Base-by-base conservation (phyloP, 2,888 invertebrate genomes). In the Ophion costatus region DNA sequence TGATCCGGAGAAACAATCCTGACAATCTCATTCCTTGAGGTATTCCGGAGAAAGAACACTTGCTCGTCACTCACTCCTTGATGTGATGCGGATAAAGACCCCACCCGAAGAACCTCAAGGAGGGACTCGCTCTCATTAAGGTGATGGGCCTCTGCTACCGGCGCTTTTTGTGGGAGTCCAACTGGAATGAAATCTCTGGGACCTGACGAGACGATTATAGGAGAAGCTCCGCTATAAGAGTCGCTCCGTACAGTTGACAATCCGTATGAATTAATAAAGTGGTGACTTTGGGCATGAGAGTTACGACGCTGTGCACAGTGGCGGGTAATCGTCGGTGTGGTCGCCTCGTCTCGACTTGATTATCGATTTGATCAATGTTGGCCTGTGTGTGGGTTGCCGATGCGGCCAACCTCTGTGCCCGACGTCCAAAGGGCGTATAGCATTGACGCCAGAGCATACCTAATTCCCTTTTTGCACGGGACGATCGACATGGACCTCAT, bases 321-420 rank as follows among this genome's bases (percentile, higher is more conserved):
- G 57, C 20, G 42, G 75, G 75, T 80, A 80, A 83, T 83, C 76
- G 83, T 70, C 51, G 33, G 83, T 83, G 83, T 59, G 45, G 59
- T 69, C 78, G 45, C 61, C 73, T 69, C 73, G 74, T 83, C 78
- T 74, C 83, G 71, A 71, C 80, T 83, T 71, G 80, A 71, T 83
- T 83, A 83, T 83, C 83, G 80, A 83, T 83, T 80, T 59, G 83
- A 66, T 80, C 66, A 76, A 67, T 76, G 83, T 71, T 67, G 64
- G 22, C 24, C 76, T 70, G n/a, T 56, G 42, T 80, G 74, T 79
- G 78, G 45, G 80, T 76, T 64, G 24, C 66, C 66, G 66, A 76
- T 80, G 71, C 17, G 17, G 38, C 29, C 14, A 59, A 73, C 14
- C n/a, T n/a, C 45, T 42, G 29, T 56, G 33, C 56, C 56, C 11